Evolutionary conservation across 2,797 vertebrate species (phyloP).

Genomic region (Ceryle rudis): DNA sequence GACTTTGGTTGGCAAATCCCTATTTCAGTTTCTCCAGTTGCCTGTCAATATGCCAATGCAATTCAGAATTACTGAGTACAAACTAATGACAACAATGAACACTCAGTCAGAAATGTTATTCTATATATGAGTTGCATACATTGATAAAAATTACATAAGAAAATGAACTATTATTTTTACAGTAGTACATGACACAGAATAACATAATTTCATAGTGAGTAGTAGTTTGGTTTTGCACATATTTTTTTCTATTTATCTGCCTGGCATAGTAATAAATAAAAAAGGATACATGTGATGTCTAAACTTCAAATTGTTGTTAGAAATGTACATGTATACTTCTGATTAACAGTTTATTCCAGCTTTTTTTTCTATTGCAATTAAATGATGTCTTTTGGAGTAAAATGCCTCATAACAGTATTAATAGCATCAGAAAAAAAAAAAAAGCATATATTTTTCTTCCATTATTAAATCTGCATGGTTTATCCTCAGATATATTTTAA

Average conservation of each 20-base stretch:
- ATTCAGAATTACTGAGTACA: background rate
- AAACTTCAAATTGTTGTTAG: background rate
- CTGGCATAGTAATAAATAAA: background rate
- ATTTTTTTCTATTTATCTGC: background rate
- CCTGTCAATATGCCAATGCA: rapidly evolving
- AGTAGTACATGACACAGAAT: background rate
- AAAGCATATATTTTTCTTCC: background rate
- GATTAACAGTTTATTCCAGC: background rate
- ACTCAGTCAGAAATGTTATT: background rate
- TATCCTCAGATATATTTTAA: background rate
- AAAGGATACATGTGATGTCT: background rate
- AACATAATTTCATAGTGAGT: background rate
- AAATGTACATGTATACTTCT: background rate
- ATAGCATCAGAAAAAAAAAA: background rate
- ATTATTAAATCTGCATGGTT: background rate
- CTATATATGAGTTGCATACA: background rate
- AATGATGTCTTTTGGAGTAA: background rate
- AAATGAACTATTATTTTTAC: background rate
- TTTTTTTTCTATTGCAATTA: background rate
- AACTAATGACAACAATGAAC: background rate
- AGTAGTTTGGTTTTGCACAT: background rate
- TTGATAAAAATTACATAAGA: background rate
- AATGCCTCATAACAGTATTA: background rate
- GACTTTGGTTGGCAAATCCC: background rate
- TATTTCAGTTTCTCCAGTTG: background rate